Evolutionary conservation across 1,140 invertebrate species (phyloP).

Genomic region (Drosophila tropicalis): DNA sequence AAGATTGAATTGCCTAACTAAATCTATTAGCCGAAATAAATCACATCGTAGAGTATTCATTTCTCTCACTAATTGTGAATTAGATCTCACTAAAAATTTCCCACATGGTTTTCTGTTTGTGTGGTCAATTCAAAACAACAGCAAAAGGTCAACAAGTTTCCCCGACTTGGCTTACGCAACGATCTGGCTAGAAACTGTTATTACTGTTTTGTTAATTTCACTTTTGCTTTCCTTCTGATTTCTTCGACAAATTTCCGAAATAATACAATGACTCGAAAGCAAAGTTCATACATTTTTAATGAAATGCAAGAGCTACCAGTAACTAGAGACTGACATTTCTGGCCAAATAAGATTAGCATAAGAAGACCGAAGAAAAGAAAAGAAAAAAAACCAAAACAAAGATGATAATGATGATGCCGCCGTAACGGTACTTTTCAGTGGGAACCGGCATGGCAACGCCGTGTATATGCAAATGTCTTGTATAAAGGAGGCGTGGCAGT

Average conservation of each 20-base stretch:
- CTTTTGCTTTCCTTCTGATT: constrained; percentile 60
- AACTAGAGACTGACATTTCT: constrained; percentile 34
- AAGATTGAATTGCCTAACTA: constrained; percentile 53
- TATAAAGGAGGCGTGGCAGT: constrained; percentile 11
- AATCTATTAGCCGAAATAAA: neutral
- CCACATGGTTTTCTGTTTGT: neutral
- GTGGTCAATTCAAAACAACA: constrained; percentile 16
- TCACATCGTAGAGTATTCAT: neutral
- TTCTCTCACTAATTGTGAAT: too few relatives aligned
- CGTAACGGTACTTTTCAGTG: constrained; percentile 23
- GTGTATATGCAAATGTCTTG: constrained; percentile 50
- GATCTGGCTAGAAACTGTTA: constrained; percentile 33
- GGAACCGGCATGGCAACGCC: constrained; percentile 27
- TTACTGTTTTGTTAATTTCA: constrained; percentile 43
- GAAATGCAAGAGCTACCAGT: constrained; percentile 32
- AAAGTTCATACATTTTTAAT: constrained; percentile 47
- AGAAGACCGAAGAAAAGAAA: constrained; percentile 24
- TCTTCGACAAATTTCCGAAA: constrained; percentile 29
- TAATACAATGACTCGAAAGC: constrained; percentile 34
- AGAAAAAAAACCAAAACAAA: neutral
- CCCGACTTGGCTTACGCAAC: constrained; percentile 45
- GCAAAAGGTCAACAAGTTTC: constrained; percentile 31
- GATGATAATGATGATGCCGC: constrained; percentile 41
- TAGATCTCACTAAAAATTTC: neutral
- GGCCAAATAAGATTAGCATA: constrained; percentile 71